These are phyloP conservation scores for Ictalurus punctatus DNA, from an alignment of 2,113 vertebrate genomes.

Conservation along the genomic window DNA sequence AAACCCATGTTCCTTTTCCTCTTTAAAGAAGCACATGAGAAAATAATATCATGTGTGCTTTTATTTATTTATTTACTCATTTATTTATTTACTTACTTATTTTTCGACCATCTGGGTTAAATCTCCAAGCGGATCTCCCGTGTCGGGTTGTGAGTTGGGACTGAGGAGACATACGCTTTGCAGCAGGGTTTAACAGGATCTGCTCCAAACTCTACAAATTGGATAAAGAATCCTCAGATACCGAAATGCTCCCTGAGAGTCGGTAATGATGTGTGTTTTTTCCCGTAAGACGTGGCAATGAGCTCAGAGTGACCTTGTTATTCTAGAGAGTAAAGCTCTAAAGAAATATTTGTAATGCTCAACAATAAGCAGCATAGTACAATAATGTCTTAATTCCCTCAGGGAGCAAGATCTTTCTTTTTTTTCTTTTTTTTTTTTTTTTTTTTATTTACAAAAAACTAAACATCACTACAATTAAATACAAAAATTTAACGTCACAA, in stretches of 20 bases:
- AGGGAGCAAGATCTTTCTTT: neutral
- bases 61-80: neutral
- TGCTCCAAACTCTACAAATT: neutral
- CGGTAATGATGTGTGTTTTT: neutral
- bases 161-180: neutral
- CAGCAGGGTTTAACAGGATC: neutral
- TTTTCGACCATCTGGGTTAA: neutral
- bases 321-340: neutral
- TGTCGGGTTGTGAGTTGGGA: neutral
- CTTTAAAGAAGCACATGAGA: neutral
- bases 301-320: neutral
- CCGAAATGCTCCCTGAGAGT: neutral
- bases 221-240: neutral
- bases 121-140: neutral
- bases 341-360: neutral
- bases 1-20: neutral
- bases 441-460: neutral
- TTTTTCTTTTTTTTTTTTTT: too few relatives aligned
- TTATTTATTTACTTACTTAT: neutral
- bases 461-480: neutral
- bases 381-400: neutral
- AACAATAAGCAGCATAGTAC: neutral
- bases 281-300: neutral
- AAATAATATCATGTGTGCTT: neutral
- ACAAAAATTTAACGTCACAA: neutral